Evolutionary conservation across 2,888 invertebrate genomes (phyloP), one percentile per base, ranked within the genome.

Genomic region (Ochlodes sylvanus): DNA sequence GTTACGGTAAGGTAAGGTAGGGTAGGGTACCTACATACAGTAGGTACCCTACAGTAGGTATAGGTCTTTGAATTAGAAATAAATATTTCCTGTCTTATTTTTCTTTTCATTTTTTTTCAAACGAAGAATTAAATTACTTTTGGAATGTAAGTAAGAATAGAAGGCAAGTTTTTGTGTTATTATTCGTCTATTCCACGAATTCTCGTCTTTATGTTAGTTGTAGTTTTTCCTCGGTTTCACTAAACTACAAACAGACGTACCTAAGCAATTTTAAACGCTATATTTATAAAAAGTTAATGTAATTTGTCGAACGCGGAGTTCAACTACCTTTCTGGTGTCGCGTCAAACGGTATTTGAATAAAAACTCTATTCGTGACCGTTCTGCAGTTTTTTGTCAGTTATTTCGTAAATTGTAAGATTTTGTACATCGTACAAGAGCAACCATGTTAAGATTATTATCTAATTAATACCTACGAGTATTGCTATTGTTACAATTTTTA

Each of bases 281-380:
- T 60, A 60, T 66, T 66, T 60, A 61, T 60, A 66, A 54, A 63
- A 67, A 68, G 63, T 68, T 70, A 70, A 68, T 68, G 67, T 70
- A 62, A 68, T 61, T 67, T 67, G 61, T 62, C 55, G 62, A 47
- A 52, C 52, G 41, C 17, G 14, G 27, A 71, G 74, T 74, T 75
- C 74, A 76, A 79, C 79, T 77, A 85, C 83, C 85, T 84, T 73
- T 74, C 61, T 68, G 70, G 63, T 73, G 71, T 73, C 73, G 75
- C 79, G 69, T 73, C 73, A 76, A 81, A 83, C 83, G 79, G 77
- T 78, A 75, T 71, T 69, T 56, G 52, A 64, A 75, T 75, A 80
- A 81, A 78, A 78, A 79, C 68, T 69, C 61, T 69, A 68, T 77
- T 84, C 85, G 82, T 84, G 81, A 81, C 77, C 76, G 76, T 79